A percentile compares a stretch with the other conserved stretches of the same genome.
Evolutionary conservation across 2,797 vertebrate genomes (phyloP).

Genomic region (Syndactyla subalaris): DNA sequence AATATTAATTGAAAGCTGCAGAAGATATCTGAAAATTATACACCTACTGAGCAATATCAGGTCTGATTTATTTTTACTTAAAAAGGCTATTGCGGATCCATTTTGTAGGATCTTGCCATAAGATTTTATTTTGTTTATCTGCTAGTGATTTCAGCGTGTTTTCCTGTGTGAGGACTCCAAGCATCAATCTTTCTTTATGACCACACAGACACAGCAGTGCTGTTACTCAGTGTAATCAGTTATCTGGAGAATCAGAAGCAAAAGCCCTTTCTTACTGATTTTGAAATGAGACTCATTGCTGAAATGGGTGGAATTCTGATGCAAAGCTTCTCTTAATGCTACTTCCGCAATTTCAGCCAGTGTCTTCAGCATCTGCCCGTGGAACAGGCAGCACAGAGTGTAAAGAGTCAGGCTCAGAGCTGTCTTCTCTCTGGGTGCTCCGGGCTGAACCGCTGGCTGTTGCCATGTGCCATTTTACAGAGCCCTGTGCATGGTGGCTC

Average conservation of each 20-base stretch:
- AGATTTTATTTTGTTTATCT: slow-evolving; percentile 15
- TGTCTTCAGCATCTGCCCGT: neutral
- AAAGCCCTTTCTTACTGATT: neutral
- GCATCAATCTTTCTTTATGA: neutral
- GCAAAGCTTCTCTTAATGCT: neutral
- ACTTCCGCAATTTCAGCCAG: neutral
- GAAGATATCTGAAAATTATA: neutral
- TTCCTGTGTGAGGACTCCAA: neutral
- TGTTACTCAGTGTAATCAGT: neutral
- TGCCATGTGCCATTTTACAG: neutral
- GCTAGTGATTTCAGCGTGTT: neutral
- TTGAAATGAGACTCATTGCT: neutral
- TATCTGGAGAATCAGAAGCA: neutral
- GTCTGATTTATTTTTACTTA: neutral
- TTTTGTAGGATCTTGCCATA: neutral
- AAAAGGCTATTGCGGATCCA: neutral
- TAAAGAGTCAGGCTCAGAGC: neutral
- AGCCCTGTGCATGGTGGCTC: neutral
- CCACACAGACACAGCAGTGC: neutral
- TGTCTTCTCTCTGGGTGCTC: neutral
- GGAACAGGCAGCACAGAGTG: neutral
- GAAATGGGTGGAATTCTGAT: neutral
- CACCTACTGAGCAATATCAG: neutral
- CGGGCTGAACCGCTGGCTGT: neutral
- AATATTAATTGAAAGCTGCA: slow-evolving; percentile 1